Evolutionary conservation across 1,140 invertebrate species (phyloP), one percentile per base, ranked within the genome.

Genomic region (Elymnias hypermnestra): DNA sequence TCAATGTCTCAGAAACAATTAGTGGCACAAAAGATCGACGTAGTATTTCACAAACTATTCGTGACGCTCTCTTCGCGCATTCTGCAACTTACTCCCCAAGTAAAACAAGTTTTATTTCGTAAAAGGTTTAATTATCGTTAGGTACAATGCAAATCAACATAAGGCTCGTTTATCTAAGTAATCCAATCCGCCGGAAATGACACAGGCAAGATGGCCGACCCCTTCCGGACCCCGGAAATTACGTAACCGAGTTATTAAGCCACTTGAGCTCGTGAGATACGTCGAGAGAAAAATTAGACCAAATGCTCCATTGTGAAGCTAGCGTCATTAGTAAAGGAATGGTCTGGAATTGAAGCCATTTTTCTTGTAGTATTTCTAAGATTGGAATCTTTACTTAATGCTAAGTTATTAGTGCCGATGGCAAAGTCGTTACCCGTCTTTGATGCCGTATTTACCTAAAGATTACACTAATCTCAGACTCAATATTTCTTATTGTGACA

Each of bases 201-300:
- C 40, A 33, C 17, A 33, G 26, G 21, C 40, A 42, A 33, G 40
- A 42, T 42, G 40, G 40, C 26, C 19, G 40, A 42, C 40, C 26
- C 13, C 18, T 42, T 42, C 19, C 40, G 17, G 26, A 5, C 2
- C 15, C 40, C 40, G 40, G 40, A 42, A 31, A 42, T 42, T 42
- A 21, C 28, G 40, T 42, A 42, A 42, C 26, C 17, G 39, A 31
- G 39, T 31, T 33, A 42, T 42, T 42, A 40, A 36, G 33, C 33
- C 33, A 36, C 33, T 36, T 36, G 33, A 9, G 33, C 19, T 36
- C 33, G 33, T 10, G 17, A 36, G 33, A 36, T 36, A 36, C 33
- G 33, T 13, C 9, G 33, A 15, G 31, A 36, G 33, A 36, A 36
- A 36, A 36, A 36, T 36, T 36, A 36, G 33, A 36, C 17, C 33